Conservation (phyloP, 2,113 vertebrate genomes). For the Cavia porcellus region DNA sequence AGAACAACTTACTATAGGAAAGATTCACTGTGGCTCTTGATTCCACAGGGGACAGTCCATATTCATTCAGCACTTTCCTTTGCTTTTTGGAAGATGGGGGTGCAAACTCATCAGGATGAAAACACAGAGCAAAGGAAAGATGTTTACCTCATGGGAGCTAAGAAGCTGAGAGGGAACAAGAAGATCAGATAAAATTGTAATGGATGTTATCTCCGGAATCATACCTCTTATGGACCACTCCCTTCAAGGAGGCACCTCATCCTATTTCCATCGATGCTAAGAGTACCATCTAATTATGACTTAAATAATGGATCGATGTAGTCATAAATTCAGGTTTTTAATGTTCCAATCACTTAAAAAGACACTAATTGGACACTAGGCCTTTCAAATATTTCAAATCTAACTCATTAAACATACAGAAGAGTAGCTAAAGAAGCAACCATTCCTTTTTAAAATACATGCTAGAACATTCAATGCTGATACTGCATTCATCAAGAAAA, state of each 20-base stretch:
- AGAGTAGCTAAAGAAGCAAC: background rate
- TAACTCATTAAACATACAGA: background rate
- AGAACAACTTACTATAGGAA: background rate
- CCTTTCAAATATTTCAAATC: background rate
- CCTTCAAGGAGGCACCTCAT: background rate
- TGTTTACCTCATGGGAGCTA: too few relatives aligned
- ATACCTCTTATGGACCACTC: fast-evolving
- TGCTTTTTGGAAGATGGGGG: background rate
- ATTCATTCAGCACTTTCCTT: too few relatives aligned
- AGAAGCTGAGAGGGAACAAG: background rate
- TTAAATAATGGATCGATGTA: background rate
- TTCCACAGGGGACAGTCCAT: background rate
- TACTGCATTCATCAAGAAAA: background rate
- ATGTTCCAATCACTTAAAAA: background rate
- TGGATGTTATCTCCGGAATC: background rate
- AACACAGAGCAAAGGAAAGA: background rate
- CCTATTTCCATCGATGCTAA: background rate
- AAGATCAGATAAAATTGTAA: background rate
- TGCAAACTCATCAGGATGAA: background rate
- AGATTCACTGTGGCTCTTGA: background rate
- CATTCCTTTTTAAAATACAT: background rate
- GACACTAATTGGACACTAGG: background rate
- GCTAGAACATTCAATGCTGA: background rate
- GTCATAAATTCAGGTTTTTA: background rate
- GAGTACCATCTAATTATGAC: background rate